These are phyloP conservation scores for Nasonovia ribisnigri DNA, from an alignment of 2,888 invertebrate genomes.

Conservation along the genomic window DNA sequence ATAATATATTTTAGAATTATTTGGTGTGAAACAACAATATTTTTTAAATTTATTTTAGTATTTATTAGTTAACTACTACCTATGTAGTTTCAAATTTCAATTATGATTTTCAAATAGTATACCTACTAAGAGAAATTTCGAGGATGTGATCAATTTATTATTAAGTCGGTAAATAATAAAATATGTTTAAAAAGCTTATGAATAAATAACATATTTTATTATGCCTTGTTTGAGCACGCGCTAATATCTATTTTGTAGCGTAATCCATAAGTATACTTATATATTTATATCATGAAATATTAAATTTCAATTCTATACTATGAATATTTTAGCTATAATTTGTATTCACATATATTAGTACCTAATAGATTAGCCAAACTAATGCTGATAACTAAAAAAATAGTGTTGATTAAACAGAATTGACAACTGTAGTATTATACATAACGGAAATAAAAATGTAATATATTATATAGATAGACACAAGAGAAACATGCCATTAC, in stretches of 20 bases:
- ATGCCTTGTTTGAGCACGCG: neutral
- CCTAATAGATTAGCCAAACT: neutral
- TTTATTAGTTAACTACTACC: neutral
- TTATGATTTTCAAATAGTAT: neutral
- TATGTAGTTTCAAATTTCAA: neutral
- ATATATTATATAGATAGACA: neutral
- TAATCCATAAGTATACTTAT: neutral
- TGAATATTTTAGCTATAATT: neutral
- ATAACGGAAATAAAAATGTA: constrained; percentile 13
- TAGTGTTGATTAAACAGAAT: neutral
- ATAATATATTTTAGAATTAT: neutral
- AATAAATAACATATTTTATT: neutral
- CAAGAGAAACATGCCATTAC: constrained; percentile 14
- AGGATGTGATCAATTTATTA: neutral
- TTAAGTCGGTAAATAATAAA: neutral
- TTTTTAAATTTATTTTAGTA: neutral
- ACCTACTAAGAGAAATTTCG: neutral
- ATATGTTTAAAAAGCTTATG: neutral
- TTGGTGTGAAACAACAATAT: neutral
- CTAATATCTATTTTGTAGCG: neutral
- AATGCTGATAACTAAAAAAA: neutral
- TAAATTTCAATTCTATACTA: neutral
- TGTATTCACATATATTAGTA: neutral
- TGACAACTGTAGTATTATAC: neutral
- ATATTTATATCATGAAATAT: neutral